phyloP scores from a whole-genome alignment of 2,888 invertebrate genomes.

The Pycnomerus fuliginosus region DNA sequence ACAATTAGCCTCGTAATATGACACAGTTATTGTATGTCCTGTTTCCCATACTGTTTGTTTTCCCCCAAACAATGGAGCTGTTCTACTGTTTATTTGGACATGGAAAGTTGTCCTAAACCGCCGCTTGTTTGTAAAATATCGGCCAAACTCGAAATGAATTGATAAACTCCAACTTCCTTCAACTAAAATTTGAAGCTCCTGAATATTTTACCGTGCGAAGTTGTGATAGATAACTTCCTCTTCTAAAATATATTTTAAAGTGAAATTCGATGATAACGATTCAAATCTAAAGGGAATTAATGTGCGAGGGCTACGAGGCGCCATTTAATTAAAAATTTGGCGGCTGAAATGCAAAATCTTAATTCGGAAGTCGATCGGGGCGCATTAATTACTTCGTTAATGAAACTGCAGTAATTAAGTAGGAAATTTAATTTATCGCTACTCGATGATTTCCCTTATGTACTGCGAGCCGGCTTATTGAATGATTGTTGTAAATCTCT shows the following conservation, averaged over 20 bases:
- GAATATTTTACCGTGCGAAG: no score
- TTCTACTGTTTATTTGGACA: slow-evolving; percentile 8
- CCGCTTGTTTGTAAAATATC: slow-evolving; percentile 13
- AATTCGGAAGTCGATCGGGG: slow-evolving; percentile 6
- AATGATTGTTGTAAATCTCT: no score
- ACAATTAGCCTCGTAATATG: slow-evolving; percentile 25
- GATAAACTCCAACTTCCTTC: no score
- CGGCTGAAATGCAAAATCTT: neutral
- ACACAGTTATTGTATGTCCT: slow-evolving; percentile 24
- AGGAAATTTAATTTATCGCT: slow-evolving; percentile 14
- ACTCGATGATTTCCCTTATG: slow-evolving; percentile 15
- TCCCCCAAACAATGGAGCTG: slow-evolving; percentile 22
- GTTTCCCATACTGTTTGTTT: slow-evolving; percentile 21
- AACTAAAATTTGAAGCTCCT: no score
- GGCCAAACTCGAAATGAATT: no score
- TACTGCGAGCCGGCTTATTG: no score
- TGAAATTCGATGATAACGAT: no score
- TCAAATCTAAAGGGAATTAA: no score
- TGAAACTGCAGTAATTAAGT: slow-evolving; percentile 10
- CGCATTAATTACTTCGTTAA: slow-evolving; percentile 12
- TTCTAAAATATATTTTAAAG: no score
- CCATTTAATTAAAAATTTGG: no score
- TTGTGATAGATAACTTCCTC: no score
- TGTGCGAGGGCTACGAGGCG: no score
- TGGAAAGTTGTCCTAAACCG: slow-evolving; percentile 18